These are phyloP conservation scores for Apantesis nais DNA, from an alignment of 2,888 invertebrate genomes.

Conservation along the genomic window DNA sequence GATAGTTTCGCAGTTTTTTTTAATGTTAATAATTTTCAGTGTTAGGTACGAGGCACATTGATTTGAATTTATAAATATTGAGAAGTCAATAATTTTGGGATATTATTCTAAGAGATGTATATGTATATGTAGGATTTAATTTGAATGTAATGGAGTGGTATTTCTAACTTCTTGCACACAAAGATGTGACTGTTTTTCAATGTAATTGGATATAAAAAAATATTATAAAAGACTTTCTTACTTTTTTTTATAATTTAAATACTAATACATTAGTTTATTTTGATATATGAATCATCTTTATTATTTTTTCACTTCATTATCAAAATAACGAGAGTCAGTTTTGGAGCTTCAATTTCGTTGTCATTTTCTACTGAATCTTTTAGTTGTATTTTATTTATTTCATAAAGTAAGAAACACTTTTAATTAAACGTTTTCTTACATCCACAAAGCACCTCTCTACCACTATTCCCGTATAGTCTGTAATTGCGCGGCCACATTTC, in stretches of 20 bases:
- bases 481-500: slow-evolving; percentile 77
- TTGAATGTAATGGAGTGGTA: background rate
- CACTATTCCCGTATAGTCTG: slow-evolving; percentile 52
- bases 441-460: slow-evolving; percentile 50
- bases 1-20: slow-evolving; percentile 18
- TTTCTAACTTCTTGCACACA: background rate
- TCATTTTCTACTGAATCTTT: background rate
- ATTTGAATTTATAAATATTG: too few species aligned
- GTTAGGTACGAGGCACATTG: too few species aligned
- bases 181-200: background rate
- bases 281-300: too few species aligned
- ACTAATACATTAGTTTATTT: too few species aligned
- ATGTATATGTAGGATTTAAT: too few species aligned
- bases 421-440: slow-evolving; percentile 34
- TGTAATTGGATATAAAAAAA: too few species aligned
- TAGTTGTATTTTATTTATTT: background rate
- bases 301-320: too few species aligned
- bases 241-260: too few species aligned
- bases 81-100: too few species aligned
- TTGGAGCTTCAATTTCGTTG: background rate
- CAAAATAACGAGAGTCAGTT: background rate
- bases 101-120: too few species aligned
- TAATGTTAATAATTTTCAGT: too few species aligned
- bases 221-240: too few species aligned
- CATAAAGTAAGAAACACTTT: background rate